A percentile compares a stretch with the other conserved stretches of the same genome.
phyloP scores from a whole-genome alignment of 2,797 vertebrate genomes.

The Aplochiton taeniatus region DNA sequence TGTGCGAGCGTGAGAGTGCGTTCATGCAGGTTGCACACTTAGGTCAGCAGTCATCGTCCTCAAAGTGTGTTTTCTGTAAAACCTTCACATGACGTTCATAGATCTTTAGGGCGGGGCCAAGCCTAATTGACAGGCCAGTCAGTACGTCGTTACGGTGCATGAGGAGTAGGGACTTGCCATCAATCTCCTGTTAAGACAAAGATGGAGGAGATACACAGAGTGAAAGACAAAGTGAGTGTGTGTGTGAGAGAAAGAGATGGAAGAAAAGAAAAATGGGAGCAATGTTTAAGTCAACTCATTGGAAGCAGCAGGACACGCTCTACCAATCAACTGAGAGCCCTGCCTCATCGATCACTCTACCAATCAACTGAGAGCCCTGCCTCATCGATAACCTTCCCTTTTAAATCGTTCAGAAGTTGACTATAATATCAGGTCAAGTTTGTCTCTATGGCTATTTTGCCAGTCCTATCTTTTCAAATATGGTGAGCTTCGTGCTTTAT shows the following conservation, averaged over 20 bases:
- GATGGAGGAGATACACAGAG: constrained; percentile 10
- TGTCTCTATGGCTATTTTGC: too few relatives aligned
- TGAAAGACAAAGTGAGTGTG: constrained; percentile 23
- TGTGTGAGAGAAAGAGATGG: neutral
- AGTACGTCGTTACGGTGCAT: constrained; percentile 87
- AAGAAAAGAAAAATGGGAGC: neutral
- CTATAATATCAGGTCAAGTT: too few relatives aligned
- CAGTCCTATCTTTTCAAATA: too few relatives aligned
- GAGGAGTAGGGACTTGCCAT: constrained; percentile 85
- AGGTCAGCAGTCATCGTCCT: constrained; percentile 79
- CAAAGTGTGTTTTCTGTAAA: constrained; percentile 85
- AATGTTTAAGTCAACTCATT: too few relatives aligned
- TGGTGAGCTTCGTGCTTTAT: too few relatives aligned
- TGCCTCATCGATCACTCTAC: too few relatives aligned
- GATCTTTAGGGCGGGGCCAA: constrained; percentile 88
- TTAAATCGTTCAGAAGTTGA: too few relatives aligned
- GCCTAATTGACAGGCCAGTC: constrained; percentile 84
- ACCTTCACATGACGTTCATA: constrained; percentile 87
- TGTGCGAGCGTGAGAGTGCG: constrained; percentile 17
- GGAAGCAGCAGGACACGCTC: too few relatives aligned
- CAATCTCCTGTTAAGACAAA: constrained; percentile 75
- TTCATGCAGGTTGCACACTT: neutral
- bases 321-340: too few relatives aligned
- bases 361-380: too few relatives aligned
- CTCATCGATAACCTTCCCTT: too few relatives aligned